These are phyloP conservation scores for Lepetodrilus schrolli DNA, from an alignment of 2,888 invertebrate species.

Conservation along the genomic window DNA sequence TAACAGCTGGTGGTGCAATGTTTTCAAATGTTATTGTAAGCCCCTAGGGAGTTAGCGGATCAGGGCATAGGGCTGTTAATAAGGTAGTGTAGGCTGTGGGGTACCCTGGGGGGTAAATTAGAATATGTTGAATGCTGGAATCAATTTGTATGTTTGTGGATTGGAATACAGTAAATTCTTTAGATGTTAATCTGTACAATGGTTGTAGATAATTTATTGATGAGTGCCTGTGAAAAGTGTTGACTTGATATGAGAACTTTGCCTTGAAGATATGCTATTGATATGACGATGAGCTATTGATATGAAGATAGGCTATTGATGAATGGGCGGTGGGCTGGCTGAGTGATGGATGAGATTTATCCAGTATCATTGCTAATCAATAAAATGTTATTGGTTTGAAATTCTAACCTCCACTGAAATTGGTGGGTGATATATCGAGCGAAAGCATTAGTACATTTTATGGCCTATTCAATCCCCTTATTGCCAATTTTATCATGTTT, in stretches of 20 bases:
- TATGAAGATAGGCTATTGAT: too few species aligned
- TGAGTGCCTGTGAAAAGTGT: too few species aligned
- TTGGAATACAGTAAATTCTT: too few species aligned
- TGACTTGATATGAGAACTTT: too few species aligned
- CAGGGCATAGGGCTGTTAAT: conserved; percentile 1
- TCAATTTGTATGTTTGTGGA: background rate
- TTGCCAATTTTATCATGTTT: conserved; percentile 5
- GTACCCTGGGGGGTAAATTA: background rate
- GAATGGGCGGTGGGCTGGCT: too few species aligned
- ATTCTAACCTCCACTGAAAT: background rate
- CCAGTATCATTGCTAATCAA: background rate
- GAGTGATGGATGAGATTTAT: too few species aligned
- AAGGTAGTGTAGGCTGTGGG: background rate
- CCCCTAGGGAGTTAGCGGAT: background rate
- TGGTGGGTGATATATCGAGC: background rate
- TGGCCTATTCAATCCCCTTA: background rate
- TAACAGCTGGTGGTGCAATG: background rate
- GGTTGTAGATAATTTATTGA: too few species aligned
- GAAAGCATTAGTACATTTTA: conserved; percentile 5
- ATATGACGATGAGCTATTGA: too few species aligned
- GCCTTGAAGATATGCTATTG: too few species aligned
- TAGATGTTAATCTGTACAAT: too few species aligned
- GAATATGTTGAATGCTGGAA: background rate
- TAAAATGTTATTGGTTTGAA: background rate
- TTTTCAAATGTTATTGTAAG: background rate